phyloP scores from a whole-genome alignment of 1,140 invertebrate species.

The Grapholita molesta region DNA sequence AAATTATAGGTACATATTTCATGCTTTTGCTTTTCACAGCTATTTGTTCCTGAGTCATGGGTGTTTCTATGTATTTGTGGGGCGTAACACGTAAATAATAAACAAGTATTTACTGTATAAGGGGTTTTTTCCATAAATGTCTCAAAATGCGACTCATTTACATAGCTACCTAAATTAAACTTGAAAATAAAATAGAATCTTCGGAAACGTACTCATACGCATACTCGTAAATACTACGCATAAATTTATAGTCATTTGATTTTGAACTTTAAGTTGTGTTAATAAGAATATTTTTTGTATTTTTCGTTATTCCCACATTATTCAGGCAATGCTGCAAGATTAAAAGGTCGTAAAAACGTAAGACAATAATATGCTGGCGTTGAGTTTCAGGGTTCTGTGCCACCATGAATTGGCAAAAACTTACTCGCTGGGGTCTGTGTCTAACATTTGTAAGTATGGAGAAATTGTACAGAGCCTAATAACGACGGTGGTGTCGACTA shows the following conservation, averaged over 20 bases:
- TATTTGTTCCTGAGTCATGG: no score
- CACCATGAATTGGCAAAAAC: no score
- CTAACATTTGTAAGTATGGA: no score
- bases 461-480: no score
- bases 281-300: background rate
- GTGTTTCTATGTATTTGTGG: no score
- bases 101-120: no score
- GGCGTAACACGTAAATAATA: no score
- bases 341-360: background rate
- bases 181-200: background rate
- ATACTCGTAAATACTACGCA: background rate
- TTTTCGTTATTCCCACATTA: background rate
- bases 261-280: background rate
- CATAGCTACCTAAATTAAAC: background rate
- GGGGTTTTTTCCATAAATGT: background rate
- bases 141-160: background rate
- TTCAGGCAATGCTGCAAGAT: background rate
- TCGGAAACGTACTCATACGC: background rate
- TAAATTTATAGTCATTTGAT: background rate
- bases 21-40: no score
- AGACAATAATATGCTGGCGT: background rate
- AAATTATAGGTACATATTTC: no score
- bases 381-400: background rate
- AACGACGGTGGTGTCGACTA: no score
- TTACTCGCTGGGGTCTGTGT: no score